Base-by-base conservation (phyloP, 2,113 vertebrate species). In the Aptenodytes patagonicus region DNA sequence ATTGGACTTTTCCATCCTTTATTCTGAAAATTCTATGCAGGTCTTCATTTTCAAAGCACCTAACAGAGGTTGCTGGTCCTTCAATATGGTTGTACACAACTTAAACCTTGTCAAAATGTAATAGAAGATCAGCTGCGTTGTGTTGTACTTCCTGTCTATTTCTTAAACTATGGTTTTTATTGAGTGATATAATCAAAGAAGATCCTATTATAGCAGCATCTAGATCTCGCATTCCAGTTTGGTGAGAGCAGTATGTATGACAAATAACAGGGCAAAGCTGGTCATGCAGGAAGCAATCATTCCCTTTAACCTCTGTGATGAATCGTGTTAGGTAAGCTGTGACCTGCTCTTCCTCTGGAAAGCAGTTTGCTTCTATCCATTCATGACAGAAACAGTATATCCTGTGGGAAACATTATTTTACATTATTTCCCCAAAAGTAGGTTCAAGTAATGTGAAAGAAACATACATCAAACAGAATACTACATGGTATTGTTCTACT, bases 121-220 rank as follows among this genome's bases (percentile, higher is more conserved):
- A 57, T 7, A 34, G 19, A n/a, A 49, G 46, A 34, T 81, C 36
- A 34, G 14, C 54, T 82, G 34, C 44, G 20, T 55, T 76, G 21
- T 34, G 25, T 57, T 66, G n/a, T 49, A n/a, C 40, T 91, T 92
- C 66, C 75, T 55, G 38, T 24, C 61, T 71, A 2, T 91, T 87
- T 95, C 86, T 85, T 82, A 73, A 79, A n/a, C 40, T 31, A 7
- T 26, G 58, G 25, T 71, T 93, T 93, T 94, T 61, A 66, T 54
- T 66, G 83, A 92, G 72, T 71, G 86, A 83, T 70, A 54, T 70
- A 94, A 90, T 94, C 93, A 97, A 55, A 94, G 83, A 71, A 55
- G 72, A 88, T 93, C 34, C 82, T 64, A 83, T 92, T 81, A 83
- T 40, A 44, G 68, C 57, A 87, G 44, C 66, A 89, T 66, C 91